These are phyloP conservation scores for Amblyornis subalaris DNA, from an alignment of 2,113 vertebrate species.

Conservation along the genomic window DNA sequence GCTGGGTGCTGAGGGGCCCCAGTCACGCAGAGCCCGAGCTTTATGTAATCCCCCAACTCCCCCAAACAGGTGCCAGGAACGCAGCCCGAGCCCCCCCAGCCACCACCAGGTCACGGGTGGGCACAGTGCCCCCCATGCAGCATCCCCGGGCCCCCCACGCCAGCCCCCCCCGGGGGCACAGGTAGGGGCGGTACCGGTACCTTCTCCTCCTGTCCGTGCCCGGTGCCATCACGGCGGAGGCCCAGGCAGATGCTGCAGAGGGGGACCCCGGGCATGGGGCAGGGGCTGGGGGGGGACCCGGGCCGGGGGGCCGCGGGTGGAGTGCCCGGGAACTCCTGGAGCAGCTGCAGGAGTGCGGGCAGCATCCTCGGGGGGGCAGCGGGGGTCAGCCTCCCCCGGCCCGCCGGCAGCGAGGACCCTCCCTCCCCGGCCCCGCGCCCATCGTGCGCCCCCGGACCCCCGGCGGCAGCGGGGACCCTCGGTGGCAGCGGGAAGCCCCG, in stretches of 20 bases:
- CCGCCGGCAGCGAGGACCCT: not conserved
- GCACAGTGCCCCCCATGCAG: not conserved
- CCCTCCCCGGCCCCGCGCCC: not conserved
- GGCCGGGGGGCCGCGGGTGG: not conserved
- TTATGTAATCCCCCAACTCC: not conserved
- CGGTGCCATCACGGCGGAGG: not conserved
- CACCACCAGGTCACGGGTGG: not conserved
- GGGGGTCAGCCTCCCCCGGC: not conserved
- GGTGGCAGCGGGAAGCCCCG: too few species aligned
- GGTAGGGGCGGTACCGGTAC: not conserved
- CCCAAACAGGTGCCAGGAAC: rapidly evolving
- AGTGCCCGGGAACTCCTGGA: not conserved
- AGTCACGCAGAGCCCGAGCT: too few species aligned
- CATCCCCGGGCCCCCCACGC: too few species aligned
- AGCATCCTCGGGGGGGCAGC: not conserved
- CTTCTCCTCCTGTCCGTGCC: not conserved
- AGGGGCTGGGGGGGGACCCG: not conserved
- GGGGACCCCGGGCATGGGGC: not conserved
- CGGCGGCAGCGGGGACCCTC: not conserved
- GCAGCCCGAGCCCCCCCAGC: not conserved
- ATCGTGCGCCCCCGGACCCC: not conserved
- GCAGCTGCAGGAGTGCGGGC: constrained; percentile 21
- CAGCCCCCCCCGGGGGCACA: not conserved
- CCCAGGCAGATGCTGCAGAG: constrained; percentile 10
- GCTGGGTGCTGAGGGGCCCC: not conserved